Evolutionary conservation across 2,888 invertebrate genomes (phyloP).

Genomic region (Melanargia galathea): DNA sequence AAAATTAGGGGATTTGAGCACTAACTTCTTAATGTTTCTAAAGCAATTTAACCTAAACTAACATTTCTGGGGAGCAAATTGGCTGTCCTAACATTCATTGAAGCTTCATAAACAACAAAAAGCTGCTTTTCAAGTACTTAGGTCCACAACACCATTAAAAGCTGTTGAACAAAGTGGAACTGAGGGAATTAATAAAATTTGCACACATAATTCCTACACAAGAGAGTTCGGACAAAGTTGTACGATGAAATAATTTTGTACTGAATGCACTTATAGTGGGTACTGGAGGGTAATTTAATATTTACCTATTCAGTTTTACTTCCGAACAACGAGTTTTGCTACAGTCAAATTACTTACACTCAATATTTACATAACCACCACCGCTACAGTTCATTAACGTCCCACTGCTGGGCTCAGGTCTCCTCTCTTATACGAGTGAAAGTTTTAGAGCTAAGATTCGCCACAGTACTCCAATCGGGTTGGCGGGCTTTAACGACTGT

Average conservation of each 20-base stretch:
- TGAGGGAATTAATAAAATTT: slow-evolving; percentile 52
- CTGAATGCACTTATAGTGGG: slow-evolving; percentile 29
- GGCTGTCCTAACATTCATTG: slow-evolving; percentile 22
- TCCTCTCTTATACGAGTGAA: no score
- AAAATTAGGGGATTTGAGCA: no score
- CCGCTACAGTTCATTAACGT: no score
- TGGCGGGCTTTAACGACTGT: no score
- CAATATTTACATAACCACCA: neutral
- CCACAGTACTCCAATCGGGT: no score
- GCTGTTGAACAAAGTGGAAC: slow-evolving; percentile 39
- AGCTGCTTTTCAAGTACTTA: slow-evolving; percentile 27
- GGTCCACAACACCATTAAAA: slow-evolving; percentile 33
- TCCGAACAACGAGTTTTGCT: slow-evolving; percentile 2
- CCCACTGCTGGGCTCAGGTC: no score
- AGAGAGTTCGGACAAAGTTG: slow-evolving; percentile 44
- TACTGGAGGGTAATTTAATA: slow-evolving; percentile 22
- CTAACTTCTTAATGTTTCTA: neutral
- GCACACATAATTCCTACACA: slow-evolving; percentile 47
- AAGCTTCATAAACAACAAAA: slow-evolving; percentile 28
- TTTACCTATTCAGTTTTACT: slow-evolving; percentile 29
- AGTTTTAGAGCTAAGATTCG: no score
- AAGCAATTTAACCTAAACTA: slow-evolving; percentile 16
- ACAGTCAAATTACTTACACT: neutral
- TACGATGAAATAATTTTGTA: slow-evolving; percentile 44
- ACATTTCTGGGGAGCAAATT: slow-evolving; percentile 24